Conservation (phyloP, 1,140 invertebrate species). For the Stratiolaelaps scimitus region DNA sequence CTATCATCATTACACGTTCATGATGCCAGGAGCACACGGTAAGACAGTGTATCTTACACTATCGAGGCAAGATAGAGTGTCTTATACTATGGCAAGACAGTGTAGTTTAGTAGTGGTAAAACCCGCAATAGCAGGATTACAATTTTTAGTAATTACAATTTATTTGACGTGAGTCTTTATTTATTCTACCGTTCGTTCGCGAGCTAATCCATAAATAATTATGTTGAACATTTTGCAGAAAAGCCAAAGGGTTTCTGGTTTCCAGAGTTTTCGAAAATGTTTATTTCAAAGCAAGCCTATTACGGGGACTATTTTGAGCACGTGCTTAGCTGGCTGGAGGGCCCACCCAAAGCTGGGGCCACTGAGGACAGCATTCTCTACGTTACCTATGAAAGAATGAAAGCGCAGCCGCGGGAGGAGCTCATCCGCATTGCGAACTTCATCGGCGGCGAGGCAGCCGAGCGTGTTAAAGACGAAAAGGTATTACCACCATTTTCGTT, state of each 20-base stretch:
- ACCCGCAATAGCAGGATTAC: no score
- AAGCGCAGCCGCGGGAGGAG: slow-evolving; percentile 12
- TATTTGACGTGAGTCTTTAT: no score
- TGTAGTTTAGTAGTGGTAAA: no score
- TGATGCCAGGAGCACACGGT: neutral
- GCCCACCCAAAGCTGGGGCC: neutral
- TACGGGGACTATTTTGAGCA: slow-evolving; percentile 32
- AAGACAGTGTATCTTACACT: no score
- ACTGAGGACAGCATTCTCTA: slow-evolving; percentile 30
- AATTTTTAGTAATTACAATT: no score
- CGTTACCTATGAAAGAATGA: slow-evolving; percentile 32
- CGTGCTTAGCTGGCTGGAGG: slow-evolving; percentile 30
- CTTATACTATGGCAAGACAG: no score
- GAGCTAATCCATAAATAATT: no score
- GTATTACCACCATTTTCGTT: no score
- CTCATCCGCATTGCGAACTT: slow-evolving; percentile 32
- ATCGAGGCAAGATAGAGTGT: no score
- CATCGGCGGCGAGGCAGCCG: slow-evolving; percentile 30
- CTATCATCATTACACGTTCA: neutral
- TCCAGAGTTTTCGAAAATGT: neutral
- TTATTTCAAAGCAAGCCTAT: neutral
- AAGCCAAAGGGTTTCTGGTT: no score
- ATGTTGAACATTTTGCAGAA: no score
- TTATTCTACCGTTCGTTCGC: no score
- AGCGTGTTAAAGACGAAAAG: neutral